Evolutionary conservation across 2,113 vertebrate genomes (phyloP), one percentile per base, ranked within the genome.

Genomic region (Carassius gibelio): DNA sequence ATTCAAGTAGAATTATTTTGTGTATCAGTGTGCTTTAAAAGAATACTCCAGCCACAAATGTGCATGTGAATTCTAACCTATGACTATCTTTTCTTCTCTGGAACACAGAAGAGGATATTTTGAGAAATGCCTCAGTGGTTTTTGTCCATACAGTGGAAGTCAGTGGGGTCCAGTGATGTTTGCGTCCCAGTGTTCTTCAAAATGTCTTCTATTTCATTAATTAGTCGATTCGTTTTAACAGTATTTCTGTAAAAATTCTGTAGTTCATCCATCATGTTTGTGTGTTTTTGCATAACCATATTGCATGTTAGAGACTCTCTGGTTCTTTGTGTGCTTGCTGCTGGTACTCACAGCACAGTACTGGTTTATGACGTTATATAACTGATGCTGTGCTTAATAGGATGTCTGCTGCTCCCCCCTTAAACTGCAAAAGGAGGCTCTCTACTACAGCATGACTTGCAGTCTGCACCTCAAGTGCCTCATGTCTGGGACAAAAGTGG

Each of bases 381-480:
- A 85, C 1, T 1, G 75, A 59, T 80, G 34, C 68, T 71, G 48
- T 52, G 45, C 26, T 42, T 62, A 57, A 75, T 45, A 45, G 57
- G 71, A 66, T 42, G 61, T 76, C 61, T 23, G 26, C 10, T 34
- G 26, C 19, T 36, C 10, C 30, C 57, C 23, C 23, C 74, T 14
- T 75, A 66, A 68, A 57, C 84, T 71, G 17, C 21, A 77, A 75
- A 75, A 68, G 30, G 64, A 75, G 82, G 42, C 61, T 68, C 64
- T 84, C 14, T 68, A 38, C 30, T 42, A 66, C 45, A 77, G 42
- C 59, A 42, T 83, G 82, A 72, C 52, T 45, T 62, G 71, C 75
- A 23, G 76, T 85, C 84, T 80, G 75, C 62, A 80, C 64, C 84
- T 38, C 52, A 45, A 72, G 84, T 59, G 84, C 84, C 64, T 85